Conservation (phyloP, 2,888 invertebrate genomes). For the Troides aeacus region DNA sequence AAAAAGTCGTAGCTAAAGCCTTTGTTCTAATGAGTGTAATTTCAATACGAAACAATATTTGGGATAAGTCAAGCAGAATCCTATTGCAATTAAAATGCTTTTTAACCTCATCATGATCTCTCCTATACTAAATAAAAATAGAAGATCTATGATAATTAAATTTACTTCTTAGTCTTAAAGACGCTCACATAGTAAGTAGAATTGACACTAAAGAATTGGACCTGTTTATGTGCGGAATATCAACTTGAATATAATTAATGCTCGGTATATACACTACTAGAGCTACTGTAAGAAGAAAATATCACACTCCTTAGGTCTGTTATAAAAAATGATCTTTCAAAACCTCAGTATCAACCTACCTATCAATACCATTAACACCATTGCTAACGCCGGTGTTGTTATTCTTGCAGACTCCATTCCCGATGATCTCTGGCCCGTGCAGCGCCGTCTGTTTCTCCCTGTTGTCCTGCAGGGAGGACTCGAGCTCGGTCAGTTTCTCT, state of each 20-base stretch:
- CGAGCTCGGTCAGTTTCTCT: constrained; percentile 88
- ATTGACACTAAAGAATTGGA: neutral
- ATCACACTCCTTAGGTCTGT: too few species aligned
- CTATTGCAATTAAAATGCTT: too few species aligned
- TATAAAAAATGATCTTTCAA: too few species aligned
- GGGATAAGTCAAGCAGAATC: too few species aligned
- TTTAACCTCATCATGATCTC: too few species aligned
- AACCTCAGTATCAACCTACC: constrained; percentile 41
- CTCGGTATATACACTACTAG: too few species aligned
- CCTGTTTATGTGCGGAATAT: neutral
- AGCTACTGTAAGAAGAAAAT: too few species aligned
- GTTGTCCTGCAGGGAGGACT: constrained; percentile 87
- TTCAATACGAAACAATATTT: too few species aligned
- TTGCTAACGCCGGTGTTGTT: constrained; percentile 72
- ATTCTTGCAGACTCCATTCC: constrained; percentile 74
- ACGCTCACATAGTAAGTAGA: neutral
- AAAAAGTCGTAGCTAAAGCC: too few species aligned
- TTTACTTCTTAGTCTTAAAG: neutral
- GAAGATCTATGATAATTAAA: neutral
- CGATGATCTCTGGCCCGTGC: constrained; percentile 76
- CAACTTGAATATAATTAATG: too few species aligned
- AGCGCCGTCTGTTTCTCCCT: constrained; percentile 84
- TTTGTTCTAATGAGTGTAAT: too few species aligned
- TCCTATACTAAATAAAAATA: too few species aligned
- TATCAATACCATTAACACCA: constrained; percentile 78